Conservation (phyloP, 1,140 invertebrate species). For the Laupala kohalensis region DNA sequence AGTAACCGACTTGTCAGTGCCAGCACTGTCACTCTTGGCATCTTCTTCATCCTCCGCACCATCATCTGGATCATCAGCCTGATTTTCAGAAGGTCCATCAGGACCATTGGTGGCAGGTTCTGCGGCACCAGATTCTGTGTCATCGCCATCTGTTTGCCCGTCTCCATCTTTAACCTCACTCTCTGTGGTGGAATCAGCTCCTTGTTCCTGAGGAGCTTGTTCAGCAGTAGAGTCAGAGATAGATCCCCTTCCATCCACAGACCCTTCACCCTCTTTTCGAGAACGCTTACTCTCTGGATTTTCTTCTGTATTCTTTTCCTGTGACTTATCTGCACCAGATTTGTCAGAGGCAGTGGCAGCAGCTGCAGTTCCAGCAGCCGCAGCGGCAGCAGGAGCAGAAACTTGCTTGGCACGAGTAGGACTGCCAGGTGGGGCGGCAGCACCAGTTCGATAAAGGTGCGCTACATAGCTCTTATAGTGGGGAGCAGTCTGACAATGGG, state of each 20-base stretch:
- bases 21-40: neutral
- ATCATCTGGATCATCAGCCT: neutral
- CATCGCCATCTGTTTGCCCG: neutral
- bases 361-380: no score
- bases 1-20: neutral
- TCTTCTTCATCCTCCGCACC: neutral
- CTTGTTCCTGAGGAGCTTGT: neutral
- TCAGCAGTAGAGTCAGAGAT: no score
- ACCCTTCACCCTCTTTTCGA: neutral
- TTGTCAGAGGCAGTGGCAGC: no score
- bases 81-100: neutral
- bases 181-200: neutral
- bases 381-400: no score
- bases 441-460: neutral
- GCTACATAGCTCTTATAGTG: conserved; percentile 20
- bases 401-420: neutral
- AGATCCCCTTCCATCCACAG: no score
- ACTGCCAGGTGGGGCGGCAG: neutral
- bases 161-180: neutral
- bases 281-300: neutral
- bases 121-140: neutral
- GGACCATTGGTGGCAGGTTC: neutral
- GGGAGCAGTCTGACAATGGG: conserved; percentile 20
- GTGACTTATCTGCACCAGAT: neutral
- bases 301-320: neutral